phyloP scores from a whole-genome alignment of 1,140 invertebrate genomes.

The Prorops nasuta region DNA sequence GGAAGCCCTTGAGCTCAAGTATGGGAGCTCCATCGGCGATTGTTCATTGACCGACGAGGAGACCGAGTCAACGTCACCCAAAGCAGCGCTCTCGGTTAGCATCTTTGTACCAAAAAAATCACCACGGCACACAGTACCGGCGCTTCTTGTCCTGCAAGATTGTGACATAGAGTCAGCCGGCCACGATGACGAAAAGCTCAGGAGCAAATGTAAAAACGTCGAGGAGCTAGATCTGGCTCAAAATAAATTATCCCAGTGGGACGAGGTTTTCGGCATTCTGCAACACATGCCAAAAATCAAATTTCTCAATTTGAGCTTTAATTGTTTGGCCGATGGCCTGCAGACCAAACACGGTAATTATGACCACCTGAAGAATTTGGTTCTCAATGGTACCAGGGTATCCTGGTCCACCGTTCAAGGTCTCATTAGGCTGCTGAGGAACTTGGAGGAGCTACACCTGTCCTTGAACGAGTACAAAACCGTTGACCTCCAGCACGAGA shows the following conservation, averaged over 20 bases:
- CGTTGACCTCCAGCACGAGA: slow-evolving; percentile 62
- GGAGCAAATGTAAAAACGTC: slow-evolving; percentile 80
- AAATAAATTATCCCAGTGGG: slow-evolving; percentile 83
- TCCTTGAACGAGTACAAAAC: slow-evolving; percentile 82
- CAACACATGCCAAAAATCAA: slow-evolving; percentile 82
- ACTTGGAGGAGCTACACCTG: slow-evolving; percentile 85
- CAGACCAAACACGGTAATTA: slow-evolving; percentile 56
- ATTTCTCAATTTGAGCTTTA: slow-evolving; percentile 90
- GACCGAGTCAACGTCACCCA: slow-evolving; percentile 54
- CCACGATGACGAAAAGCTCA: slow-evolving; percentile 69
- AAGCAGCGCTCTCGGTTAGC: slow-evolving; percentile 65
- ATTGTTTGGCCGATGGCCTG: slow-evolving; percentile 71
- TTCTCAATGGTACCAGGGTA: slow-evolving; percentile 83
- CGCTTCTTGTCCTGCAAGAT: slow-evolving; percentile 83
- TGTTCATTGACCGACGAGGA: slow-evolving; percentile 58
- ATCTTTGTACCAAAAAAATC: slow-evolving; percentile 82
- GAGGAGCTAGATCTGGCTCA: slow-evolving; percentile 88
- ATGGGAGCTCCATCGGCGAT: slow-evolving; percentile 61
- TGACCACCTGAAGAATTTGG: slow-evolving; percentile 71
- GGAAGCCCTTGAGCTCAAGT: slow-evolving; percentile 82
- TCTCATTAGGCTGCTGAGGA: slow-evolving; percentile 71
- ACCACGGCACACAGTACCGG: slow-evolving; percentile 74
- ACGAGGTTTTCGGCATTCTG: slow-evolving; percentile 82
- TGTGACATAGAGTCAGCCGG: slow-evolving; percentile 85
- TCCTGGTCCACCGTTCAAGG: slow-evolving; percentile 80